Base-by-base conservation (phyloP, 30 jellyfish, hydroid and myxozoan genomes). In the Euphysa ruthae region DNA sequence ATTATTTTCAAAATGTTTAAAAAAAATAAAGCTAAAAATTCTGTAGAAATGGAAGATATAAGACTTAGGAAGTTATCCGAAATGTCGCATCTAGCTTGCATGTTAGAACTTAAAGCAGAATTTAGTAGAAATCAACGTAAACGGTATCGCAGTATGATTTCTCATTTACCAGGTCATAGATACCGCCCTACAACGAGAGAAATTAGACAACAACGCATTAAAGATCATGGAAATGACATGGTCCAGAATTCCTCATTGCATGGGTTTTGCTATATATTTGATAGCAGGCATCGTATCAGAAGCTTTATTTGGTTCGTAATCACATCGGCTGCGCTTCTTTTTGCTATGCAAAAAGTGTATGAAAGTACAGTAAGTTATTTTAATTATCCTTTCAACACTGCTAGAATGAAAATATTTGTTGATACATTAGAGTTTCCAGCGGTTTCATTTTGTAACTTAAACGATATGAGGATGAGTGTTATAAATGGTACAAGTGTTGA, bases 351-450 rank as follows among this genome's bases (percentile, higher is more conserved):
- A 34, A 81, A 88, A 34, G 85, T 88, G 14, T 74, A 63, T 66
- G 94, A 74, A 69, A 79, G 97, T 38, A 80, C 87, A 23, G 61
- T 42, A 73, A 70, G 70, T 26, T 88, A 46, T 66, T 32, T 77
- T n/a, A 56, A 77, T 30, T 77, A 66, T 43, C 97, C 97, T 21
- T 81, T 79, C 71, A 79, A 61, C 56, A 88, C 97, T 4, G 77
- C 66, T 38, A 81, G 89, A 18, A 88, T 92, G 49, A 63, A 63
- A 20, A 60, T 15, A 19, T 88, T 56, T 66, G 78, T 73, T 24
- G 93, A 88, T 62, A 54, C 68, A 19, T 71, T 88, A 49, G 91
- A 66, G 49, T 88, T 88, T 44, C 97, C 97, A 12, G 94, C 97
- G 8, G 97, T 88, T 51, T 88, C 97, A 4, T 58, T 88, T 15